Percentiles rank a stretch among this genome's conserved stretches.
phyloP scores from a whole-genome alignment of 2,888 invertebrate species.

The Melinopterus prodromus region DNA sequence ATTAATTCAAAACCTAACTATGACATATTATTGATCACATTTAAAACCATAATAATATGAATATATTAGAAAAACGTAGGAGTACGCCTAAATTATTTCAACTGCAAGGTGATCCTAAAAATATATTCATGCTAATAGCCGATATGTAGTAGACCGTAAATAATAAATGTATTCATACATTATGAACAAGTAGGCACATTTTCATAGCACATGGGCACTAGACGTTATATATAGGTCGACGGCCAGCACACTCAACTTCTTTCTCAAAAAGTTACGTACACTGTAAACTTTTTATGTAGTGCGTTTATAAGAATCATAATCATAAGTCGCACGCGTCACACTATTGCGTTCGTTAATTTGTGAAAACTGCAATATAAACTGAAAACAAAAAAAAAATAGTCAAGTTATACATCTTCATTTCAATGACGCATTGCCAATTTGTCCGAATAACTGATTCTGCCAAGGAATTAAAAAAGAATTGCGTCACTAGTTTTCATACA shows the following conservation, averaged over 20 bases:
- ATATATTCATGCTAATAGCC: not conserved
- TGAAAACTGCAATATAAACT: not conserved
- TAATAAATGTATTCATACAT: not conserved
- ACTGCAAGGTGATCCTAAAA: not conserved
- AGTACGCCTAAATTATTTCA: not conserved
- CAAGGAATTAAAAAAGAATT: not conserved
- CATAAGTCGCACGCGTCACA: too few relatives aligned
- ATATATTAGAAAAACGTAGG: too few relatives aligned
- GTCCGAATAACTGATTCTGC: not conserved
- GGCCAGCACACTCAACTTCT: not conserved
- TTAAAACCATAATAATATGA: too few relatives aligned
- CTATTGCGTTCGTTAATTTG: too few relatives aligned
- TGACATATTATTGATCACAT: too few relatives aligned
- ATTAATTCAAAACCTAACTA: too few relatives aligned
- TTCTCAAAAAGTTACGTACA: not conserved
- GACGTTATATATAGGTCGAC: not conserved
- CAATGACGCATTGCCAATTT: not conserved
- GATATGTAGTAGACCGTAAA: not conserved
- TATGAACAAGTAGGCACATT: not conserved
- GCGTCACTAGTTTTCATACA: not conserved
- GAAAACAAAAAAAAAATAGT: too few relatives aligned
- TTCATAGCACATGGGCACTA: not conserved
- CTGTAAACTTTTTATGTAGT: not conserved
- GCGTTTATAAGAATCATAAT: too few relatives aligned
- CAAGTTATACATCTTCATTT: not conserved